phyloP scores from a whole-genome alignment of 1,140 invertebrate genomes.

The Lepidotrigona ventralis region DNA sequence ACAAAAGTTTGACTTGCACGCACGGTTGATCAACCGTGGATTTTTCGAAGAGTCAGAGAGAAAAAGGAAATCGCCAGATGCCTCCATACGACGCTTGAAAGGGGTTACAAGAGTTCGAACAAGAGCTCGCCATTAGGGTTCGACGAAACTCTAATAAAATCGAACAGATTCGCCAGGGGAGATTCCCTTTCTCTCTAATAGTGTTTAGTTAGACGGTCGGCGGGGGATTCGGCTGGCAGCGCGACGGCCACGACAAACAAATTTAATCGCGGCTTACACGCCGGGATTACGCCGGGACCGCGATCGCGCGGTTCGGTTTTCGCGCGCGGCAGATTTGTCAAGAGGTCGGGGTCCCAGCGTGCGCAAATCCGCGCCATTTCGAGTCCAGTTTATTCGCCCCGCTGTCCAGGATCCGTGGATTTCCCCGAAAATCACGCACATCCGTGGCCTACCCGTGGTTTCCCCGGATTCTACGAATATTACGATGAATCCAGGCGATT shows the following conservation, averaged over 20 bases:
- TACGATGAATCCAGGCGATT: conserved; percentile 1
- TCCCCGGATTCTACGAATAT: not conserved
- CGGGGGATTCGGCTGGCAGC: conserved; percentile 5
- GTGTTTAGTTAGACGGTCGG: not conserved
- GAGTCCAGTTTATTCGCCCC: conserved; percentile 29
- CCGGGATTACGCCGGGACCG: conserved; percentile 25
- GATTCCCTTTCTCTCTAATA: not conserved
- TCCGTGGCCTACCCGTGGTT: no score
- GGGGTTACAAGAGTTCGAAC: no score
- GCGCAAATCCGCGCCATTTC: conserved; percentile 27
- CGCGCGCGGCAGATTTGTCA: conserved; percentile 38
- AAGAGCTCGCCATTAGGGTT: no score
- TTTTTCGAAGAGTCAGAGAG: no score
- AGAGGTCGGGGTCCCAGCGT: not conserved
- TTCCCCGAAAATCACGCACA: conserved; percentile 8
- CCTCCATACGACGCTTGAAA: no score
- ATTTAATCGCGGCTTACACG: conserved; percentile 56
- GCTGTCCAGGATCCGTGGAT: not conserved
- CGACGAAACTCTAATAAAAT: not conserved
- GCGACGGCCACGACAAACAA: conserved; percentile 38
- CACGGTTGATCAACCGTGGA: no score
- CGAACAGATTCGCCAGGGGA: not conserved
- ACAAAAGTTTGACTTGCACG: no score
- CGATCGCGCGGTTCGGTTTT: conserved; percentile 38
- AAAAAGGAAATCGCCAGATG: no score